phyloP scores from a whole-genome alignment of 2,888 invertebrate species.

The Drosophila nigricruria region DNA sequence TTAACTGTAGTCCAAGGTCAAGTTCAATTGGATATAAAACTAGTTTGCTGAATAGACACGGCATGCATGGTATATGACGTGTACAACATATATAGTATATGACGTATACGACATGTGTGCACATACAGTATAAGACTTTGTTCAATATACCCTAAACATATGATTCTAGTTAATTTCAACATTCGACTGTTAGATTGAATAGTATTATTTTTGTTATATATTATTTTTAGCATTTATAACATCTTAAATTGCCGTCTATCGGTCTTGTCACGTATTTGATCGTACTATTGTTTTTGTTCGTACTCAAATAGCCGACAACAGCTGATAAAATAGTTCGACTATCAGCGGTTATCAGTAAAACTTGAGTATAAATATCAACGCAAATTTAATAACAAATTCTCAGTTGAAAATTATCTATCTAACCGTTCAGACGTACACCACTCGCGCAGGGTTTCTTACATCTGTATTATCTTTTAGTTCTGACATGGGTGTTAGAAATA shows the following conservation, averaged over 20 bases:
- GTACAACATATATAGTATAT: background rate
- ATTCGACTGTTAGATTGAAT: background rate
- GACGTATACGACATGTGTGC: background rate
- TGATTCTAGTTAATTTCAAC: background rate
- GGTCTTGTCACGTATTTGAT: background rate
- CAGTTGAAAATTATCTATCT: slow-evolving; percentile 34
- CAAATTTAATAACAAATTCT: slow-evolving; percentile 7
- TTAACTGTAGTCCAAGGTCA: background rate
- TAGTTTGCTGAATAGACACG: background rate
- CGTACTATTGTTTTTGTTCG: background rate
- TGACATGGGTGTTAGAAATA: slow-evolving; percentile 30
- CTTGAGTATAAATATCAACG: slow-evolving; percentile 44
- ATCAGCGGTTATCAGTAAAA: slow-evolving; percentile 33
- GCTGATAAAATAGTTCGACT: slow-evolving; percentile 43
- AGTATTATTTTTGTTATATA: background rate
- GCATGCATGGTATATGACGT: background rate
- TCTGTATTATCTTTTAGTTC: background rate
- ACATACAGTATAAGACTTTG: background rate
- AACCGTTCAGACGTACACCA: slow-evolving; percentile 7
- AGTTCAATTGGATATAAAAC: background rate
- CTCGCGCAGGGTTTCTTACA: background rate
- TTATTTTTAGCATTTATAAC: background rate
- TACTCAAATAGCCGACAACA: background rate
- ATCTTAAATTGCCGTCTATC: too few species aligned
- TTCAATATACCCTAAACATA: background rate